These are phyloP conservation scores for Aporophyla lueneburgensis DNA, from an alignment of 2,888 invertebrate genomes.

Conservation along the genomic window DNA sequence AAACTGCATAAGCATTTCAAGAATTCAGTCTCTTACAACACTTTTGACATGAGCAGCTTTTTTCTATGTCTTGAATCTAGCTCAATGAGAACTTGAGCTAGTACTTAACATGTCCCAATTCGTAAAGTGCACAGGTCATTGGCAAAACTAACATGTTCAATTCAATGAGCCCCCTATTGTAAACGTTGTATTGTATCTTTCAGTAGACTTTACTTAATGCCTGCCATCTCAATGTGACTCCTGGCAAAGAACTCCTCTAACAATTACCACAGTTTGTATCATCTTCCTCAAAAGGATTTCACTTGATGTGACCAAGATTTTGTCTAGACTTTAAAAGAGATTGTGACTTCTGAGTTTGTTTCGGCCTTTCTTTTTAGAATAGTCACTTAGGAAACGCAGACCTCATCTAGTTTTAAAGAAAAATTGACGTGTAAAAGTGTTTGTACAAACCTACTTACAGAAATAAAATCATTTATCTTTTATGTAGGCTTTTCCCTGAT, in stretches of 20 bases:
- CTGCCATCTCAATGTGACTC: not conserved
- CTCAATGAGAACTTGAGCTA: not conserved
- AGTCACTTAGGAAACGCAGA: no score
- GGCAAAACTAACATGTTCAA: not conserved
- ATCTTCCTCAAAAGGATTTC: no score
- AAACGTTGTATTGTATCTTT: not conserved
- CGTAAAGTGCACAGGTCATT: not conserved
- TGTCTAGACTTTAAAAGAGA: no score
- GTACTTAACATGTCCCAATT: not conserved
- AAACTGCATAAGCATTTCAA: slow-evolving; percentile 22
- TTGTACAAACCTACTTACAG: no score
- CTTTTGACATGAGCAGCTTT: not conserved
- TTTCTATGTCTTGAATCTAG: slow-evolving; percentile 25
- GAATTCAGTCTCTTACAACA: slow-evolving; percentile 30
- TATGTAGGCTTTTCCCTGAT: no score
- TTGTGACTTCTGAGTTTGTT: no score
- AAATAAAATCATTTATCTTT: no score
- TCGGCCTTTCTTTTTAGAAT: no score
- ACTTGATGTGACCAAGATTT: no score
- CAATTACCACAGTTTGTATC: not conserved
- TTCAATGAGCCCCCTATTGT: not conserved
- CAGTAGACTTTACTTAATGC: not conserved
- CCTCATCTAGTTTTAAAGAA: no score
- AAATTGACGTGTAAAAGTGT: no score
- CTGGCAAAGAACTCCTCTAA: not conserved